A percentile compares a stretch with the other conserved stretches of the same genome.
These are phyloP conservation scores for Tylochromis polylepis DNA, from an alignment of 2,113 vertebrate species.

Conservation along the genomic window DNA sequence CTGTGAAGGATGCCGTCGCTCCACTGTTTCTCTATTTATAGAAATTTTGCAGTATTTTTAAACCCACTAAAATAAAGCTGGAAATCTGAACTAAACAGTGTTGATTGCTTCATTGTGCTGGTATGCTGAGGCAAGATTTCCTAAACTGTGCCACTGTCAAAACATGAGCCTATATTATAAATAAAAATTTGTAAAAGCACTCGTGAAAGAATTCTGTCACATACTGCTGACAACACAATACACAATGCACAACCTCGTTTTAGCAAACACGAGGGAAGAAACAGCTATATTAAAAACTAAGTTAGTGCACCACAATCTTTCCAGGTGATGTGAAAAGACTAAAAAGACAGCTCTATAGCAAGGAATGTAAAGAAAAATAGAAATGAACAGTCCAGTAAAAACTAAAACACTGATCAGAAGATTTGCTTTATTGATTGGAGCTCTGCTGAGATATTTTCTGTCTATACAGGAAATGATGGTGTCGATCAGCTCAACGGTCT, in stretches of 20 bases:
- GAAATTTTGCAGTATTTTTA: neutral
- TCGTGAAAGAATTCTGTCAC: fast-evolving
- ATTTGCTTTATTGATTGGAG: neutral
- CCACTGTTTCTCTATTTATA: neutral
- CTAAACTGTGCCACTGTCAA: neutral
- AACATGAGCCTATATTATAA: neutral
- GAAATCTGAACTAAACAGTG: neutral
- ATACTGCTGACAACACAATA: neutral
- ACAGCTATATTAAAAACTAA: neutral
- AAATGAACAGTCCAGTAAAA: neutral
- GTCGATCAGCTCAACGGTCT: neutral
- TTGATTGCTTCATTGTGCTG: neutral
- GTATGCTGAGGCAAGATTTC: neutral
- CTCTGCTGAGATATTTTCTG: neutral
- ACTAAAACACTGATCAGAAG: neutral
- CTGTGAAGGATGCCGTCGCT: neutral
- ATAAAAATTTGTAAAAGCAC: neutral
- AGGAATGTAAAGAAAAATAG: neutral
- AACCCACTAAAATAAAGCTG: neutral
- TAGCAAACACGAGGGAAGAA: neutral
- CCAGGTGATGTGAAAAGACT: neutral
- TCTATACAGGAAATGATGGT: neutral
- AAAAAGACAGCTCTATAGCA: neutral
- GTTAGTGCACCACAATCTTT: neutral
- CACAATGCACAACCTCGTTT: neutral